Evolutionary conservation across 1,140 invertebrate genomes (phyloP).

Genomic region (Zaprionus nigranus): DNA sequence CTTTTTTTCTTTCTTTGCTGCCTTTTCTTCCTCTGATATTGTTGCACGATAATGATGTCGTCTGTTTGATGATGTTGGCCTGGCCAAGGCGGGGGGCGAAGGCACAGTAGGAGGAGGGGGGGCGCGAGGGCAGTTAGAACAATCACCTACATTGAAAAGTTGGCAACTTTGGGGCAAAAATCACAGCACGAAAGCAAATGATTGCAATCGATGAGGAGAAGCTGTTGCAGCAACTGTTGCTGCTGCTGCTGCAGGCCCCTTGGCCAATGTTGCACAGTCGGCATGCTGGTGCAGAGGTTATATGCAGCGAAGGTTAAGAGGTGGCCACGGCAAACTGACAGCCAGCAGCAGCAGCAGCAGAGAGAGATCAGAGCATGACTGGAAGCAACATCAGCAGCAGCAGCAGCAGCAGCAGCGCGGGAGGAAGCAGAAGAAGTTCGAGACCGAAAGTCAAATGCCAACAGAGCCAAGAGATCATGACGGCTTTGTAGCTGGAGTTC

Average conservation of each 20-base stretch:
- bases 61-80: constrained; percentile 77
- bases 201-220: constrained; percentile 70
- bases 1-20: constrained; percentile 22
- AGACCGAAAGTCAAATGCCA: constrained; percentile 81
- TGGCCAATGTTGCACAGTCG: constrained; percentile 28
- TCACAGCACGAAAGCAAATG: constrained; percentile 80
- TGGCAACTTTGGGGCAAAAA: constrained; percentile 66
- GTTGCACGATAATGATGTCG: constrained; percentile 82
- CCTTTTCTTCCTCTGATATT: constrained; percentile 59
- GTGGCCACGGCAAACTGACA: constrained; percentile 79
- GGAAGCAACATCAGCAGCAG: constrained; percentile 55
- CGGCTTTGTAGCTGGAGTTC: constrained; percentile 12
- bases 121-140: constrained; percentile 44
- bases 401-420: neutral
- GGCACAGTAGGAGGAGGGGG: neutral
- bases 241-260: constrained; percentile 19
- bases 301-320: constrained; percentile 78
- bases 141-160: constrained; percentile 71
- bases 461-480: constrained; percentile 70
- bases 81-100: constrained; percentile 23
- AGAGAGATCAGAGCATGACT: constrained; percentile 63
- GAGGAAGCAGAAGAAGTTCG: constrained; percentile 37
- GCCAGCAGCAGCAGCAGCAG: constrained; percentile 29
- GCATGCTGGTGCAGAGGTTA: constrained; percentile 73
- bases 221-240: constrained; percentile 21